Percentiles rank a stretch among this genome's conserved stretches.
Conservation (phyloP, 2,888 invertebrate genomes). For the Pseudolycoriella hygida region DNA sequence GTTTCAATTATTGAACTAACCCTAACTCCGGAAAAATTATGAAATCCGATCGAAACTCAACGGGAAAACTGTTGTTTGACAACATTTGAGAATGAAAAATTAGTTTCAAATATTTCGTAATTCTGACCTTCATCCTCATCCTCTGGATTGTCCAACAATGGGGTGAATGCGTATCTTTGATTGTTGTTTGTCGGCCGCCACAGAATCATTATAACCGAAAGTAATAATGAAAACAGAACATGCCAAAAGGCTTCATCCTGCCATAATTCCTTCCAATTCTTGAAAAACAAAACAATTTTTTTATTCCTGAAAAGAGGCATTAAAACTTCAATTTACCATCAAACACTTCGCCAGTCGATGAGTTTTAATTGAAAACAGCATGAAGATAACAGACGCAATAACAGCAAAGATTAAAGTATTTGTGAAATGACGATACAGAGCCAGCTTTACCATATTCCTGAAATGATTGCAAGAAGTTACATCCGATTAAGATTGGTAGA, state of each 20-base stretch:
- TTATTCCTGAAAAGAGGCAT: neutral
- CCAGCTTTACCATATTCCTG: constrained; percentile 79
- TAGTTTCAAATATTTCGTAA: no score
- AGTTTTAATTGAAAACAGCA: constrained; percentile 79
- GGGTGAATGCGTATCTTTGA: constrained; percentile 87
- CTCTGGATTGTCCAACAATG: constrained; percentile 67
- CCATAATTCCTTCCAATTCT: constrained; percentile 85
- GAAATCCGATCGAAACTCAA: no score
- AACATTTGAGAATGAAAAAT: no score
- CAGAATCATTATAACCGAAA: constrained; percentile 82
- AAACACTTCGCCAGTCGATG: constrained; percentile 61
- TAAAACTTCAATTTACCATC: constrained; percentile 35
- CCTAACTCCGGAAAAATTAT: no score
- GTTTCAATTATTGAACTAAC: no score
- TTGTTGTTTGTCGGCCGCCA: constrained; percentile 95
- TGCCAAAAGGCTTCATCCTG: constrained; percentile 94
- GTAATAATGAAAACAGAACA: constrained; percentile 70
- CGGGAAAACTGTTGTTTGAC: no score
- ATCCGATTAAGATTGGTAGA: constrained; percentile 2
- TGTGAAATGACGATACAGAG: constrained; percentile 83
- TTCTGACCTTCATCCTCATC: constrained; percentile 52
- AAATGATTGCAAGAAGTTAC: constrained; percentile 13
- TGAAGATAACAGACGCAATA: constrained; percentile 76
- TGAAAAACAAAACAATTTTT: constrained; percentile 3
- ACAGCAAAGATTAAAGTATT: constrained; percentile 86